Evolutionary conservation across 2,797 vertebrate species (phyloP).

Genomic region (Pristis pectinata): DNA sequence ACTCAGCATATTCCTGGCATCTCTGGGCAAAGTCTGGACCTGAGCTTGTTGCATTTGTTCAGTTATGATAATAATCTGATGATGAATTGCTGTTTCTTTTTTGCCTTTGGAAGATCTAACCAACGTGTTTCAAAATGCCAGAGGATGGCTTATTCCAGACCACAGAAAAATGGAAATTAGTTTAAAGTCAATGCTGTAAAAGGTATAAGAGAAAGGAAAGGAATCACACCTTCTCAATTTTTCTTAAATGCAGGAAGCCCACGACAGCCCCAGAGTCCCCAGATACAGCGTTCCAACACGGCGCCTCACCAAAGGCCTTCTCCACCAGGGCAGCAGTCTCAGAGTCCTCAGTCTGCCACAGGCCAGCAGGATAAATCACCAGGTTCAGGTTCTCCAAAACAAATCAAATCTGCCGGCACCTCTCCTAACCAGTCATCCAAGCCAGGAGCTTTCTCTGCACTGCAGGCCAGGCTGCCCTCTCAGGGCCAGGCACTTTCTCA

Average conservation of each 20-base stretch:
- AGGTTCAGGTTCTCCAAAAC: slow-evolving; percentile 73
- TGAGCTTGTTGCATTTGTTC: neutral
- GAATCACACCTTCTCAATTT: neutral
- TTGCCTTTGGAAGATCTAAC: neutral
- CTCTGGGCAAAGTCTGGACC: neutral
- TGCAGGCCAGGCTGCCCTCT: slow-evolving; percentile 58
- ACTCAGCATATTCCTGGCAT: neutral
- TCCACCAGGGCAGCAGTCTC: slow-evolving; percentile 65
- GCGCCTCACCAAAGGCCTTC: slow-evolving; percentile 62
- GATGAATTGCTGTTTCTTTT: neutral
- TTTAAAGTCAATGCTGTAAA: neutral
- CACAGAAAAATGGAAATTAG: neutral
- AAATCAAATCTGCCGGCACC: slow-evolving; percentile 70
- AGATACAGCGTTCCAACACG: slow-evolving; percentile 50
- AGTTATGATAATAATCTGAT: neutral
- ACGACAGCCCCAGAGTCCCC: slow-evolving; percentile 66
- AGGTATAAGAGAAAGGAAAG: neutral
- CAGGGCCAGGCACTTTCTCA: slow-evolving; percentile 57
- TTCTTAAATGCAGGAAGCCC: slow-evolving; percentile 63
- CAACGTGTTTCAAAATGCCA: neutral
- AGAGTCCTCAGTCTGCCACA: slow-evolving; percentile 64
- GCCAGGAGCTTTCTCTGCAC: slow-evolving; percentile 59
- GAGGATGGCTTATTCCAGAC: neutral
- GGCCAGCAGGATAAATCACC: slow-evolving; percentile 81
- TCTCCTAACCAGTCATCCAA: slow-evolving; percentile 83